Evolutionary conservation across 2,797 vertebrate genomes (phyloP).

Genomic region (Chiroxiphia lanceolata): DNA sequence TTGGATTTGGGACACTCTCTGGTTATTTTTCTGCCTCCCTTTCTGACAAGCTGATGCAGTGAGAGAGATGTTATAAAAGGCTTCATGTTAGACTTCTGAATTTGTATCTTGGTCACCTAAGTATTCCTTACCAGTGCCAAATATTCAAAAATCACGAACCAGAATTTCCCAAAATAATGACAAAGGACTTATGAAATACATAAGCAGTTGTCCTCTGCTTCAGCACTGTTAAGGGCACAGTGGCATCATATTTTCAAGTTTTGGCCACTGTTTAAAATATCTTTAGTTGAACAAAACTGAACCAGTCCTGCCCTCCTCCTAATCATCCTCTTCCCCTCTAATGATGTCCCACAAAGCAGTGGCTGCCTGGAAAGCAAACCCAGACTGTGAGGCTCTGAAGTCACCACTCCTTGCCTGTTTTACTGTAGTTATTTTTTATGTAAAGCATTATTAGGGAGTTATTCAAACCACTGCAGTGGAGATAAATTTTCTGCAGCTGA

Average conservation of each 20-base stretch:
- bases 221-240: not conserved
- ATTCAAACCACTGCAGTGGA: not conserved
- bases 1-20: not conserved
- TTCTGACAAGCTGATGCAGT: not conserved
- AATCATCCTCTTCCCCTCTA: not conserved
- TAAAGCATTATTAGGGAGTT: not conserved
- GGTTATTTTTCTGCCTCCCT: not conserved
- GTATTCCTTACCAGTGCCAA: not conserved
- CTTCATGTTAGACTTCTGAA: not conserved
- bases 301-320: not conserved
- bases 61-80: not conserved
- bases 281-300: not conserved
- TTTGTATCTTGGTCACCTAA: not conserved
- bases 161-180: not conserved
- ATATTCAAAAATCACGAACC: fast-evolving
- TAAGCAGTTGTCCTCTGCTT: not conserved
- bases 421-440: not conserved
- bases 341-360: not conserved
- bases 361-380: not conserved
- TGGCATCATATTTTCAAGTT: not conserved
- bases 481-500: not conserved
- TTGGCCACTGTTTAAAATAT: not conserved
- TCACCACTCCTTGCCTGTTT: not conserved
- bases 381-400: not conserved
- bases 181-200: not conserved